phyloP scores from a whole-genome alignment of 2,113 vertebrate species.

The Emydocephalus ijimae region DNA sequence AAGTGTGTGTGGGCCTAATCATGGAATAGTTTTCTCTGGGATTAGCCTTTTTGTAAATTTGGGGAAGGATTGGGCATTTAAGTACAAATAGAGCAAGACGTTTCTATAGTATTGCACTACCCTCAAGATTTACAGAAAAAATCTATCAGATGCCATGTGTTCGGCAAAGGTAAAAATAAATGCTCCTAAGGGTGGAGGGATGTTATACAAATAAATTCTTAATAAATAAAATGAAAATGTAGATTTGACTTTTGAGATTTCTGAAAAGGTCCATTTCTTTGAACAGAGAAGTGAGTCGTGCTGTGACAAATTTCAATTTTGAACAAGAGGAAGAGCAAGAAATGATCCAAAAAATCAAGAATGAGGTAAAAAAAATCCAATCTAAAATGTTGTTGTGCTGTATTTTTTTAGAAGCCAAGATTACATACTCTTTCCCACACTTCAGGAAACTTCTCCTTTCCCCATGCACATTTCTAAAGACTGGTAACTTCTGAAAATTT shows the following conservation, averaged over 20 bases:
- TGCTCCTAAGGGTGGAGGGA: not conserved
- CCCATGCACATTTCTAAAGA: too few relatives aligned
- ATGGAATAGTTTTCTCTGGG: not conserved
- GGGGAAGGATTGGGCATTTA: not conserved
- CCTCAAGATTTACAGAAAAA: not conserved
- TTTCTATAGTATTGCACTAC: not conserved
- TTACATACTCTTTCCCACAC: not conserved
- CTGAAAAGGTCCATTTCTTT: not conserved
- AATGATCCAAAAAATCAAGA: slow-evolving; percentile 60
- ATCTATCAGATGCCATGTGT: not conserved
- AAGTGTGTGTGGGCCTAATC: not conserved
- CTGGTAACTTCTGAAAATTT: not conserved
- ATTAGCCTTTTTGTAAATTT: not conserved
- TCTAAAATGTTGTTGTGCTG: not conserved
- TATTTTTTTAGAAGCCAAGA: not conserved
- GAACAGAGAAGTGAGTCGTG: slow-evolving; percentile 59
- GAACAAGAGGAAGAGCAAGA: slow-evolving; percentile 57
- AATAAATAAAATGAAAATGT: not conserved
- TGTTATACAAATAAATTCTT: not conserved
- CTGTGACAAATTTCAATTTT: slow-evolving; percentile 60
- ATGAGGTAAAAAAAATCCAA: slow-evolving; percentile 51
- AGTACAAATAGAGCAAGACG: not conserved
- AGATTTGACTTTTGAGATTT: not conserved
- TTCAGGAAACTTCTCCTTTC: not conserved
- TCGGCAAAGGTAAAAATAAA: not conserved